Evolutionary conservation across 2,113 vertebrate genomes (phyloP).

Genomic region (Beaufortia kweichowensis): DNA sequence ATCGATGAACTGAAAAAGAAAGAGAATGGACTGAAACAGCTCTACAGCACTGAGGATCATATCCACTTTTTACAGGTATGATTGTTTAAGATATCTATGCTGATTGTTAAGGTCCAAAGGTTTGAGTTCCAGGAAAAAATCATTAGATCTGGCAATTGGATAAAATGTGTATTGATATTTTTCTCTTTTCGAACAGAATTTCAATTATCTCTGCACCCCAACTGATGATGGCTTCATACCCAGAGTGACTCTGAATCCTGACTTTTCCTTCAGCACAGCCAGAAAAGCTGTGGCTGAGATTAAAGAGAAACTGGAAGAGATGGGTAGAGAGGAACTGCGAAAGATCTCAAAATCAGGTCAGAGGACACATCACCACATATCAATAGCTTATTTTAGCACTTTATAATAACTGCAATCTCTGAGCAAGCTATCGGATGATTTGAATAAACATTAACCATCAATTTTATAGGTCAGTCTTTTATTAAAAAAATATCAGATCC

Average conservation of each 20-base stretch:
- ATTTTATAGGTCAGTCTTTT: constrained; percentile 9
- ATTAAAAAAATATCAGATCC: background rate
- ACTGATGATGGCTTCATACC: constrained; percentile 78
- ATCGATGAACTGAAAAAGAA: constrained; percentile 80
- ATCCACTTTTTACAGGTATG: constrained; percentile 79
- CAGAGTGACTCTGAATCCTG: constrained; percentile 74
- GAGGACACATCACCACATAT: constrained; percentile 16
- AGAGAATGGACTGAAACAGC: constrained; percentile 76
- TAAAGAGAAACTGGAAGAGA: constrained; percentile 76
- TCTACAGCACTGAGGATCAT: constrained; percentile 80
- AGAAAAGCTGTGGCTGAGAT: constrained; percentile 79
- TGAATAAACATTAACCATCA: background rate
- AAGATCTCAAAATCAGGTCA: constrained; percentile 78
- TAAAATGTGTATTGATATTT: background rate
- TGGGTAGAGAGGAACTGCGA: constrained; percentile 73
- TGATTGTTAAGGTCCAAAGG: no score
- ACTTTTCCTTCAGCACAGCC: constrained; percentile 75
- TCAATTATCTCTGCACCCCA: constrained; percentile 80
- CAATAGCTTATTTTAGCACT: background rate
- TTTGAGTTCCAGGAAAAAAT: no score
- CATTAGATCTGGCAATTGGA: no score
- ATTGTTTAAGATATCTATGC: background rate
- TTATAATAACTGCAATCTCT: background rate
- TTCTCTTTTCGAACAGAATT: constrained; percentile 66
- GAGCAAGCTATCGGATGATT: background rate